Percentiles rank a stretch among this genome's conserved stretches.
phyloP scores from a whole-genome alignment of 2,888 invertebrate genomes.

The Oscheius sp. region DNA sequence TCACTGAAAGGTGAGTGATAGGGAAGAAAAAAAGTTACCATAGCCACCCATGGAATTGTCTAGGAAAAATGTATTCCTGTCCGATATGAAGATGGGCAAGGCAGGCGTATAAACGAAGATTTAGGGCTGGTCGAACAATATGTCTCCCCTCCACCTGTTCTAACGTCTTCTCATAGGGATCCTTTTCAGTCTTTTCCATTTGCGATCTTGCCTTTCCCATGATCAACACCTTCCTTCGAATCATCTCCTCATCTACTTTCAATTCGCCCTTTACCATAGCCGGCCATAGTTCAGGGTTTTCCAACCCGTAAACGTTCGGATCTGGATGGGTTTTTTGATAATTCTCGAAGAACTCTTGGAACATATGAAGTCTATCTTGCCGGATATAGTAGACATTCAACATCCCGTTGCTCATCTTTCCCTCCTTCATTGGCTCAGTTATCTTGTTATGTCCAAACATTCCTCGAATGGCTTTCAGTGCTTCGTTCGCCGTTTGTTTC shows the following conservation, averaged over 20 bases:
- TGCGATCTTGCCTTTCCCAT: neutral
- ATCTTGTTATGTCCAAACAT: constrained; percentile 1
- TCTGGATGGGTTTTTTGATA: neutral
- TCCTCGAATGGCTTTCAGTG: constrained; percentile 2
- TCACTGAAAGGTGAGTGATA: neutral
- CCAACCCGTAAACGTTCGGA: neutral
- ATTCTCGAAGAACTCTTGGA: neutral
- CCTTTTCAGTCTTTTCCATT: neutral
- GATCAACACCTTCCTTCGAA: neutral
- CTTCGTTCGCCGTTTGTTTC: constrained; percentile 7
- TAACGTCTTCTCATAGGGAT: neutral
- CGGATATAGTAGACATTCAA: constrained; percentile 4
- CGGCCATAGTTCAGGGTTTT: constrained; percentile 2
- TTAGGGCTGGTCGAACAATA: neutral
- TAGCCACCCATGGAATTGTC: neutral
- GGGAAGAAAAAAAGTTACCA: neutral
- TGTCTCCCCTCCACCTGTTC: neutral
- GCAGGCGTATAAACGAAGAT: neutral
- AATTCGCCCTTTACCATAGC: neutral
- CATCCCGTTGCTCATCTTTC: neutral
- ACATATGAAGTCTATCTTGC: neutral
- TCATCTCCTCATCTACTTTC: neutral
- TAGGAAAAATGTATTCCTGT: neutral
- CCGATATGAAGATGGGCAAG: neutral
- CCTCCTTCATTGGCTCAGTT: neutral